A percentile compares a stretch with the other conserved stretches of the same genome.
phyloP scores from a whole-genome alignment of 2,113 vertebrate species.

The Phylloscopus whistleri region DNA sequence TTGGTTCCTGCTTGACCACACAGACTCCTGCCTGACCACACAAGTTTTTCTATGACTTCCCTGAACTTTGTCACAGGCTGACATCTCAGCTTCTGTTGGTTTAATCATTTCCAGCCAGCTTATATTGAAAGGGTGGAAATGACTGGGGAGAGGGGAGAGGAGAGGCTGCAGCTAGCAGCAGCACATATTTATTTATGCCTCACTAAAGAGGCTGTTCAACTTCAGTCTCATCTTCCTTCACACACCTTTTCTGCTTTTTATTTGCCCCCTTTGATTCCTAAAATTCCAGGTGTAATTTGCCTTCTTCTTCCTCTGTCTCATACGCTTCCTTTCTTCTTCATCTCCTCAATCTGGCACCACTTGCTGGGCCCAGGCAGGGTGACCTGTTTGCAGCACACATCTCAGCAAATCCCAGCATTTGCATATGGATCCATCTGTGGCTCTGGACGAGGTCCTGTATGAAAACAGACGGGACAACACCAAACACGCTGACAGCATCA shows the following conservation, averaged over 20 bases:
- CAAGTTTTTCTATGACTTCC: not conserved
- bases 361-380: not conserved
- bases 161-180: not conserved
- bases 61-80: not conserved
- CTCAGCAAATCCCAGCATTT: accelerated
- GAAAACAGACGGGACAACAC: accelerated
- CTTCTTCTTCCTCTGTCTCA: not conserved
- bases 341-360: accelerated
- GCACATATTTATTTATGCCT: not conserved
- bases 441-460: accelerated
- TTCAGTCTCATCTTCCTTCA: not conserved
- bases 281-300: not conserved
- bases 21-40: not conserved
- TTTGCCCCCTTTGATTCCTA: not conserved
- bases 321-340: not conserved
- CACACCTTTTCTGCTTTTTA: not conserved
- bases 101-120: not conserved
- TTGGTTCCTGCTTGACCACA: not conserved
- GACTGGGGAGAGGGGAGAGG: not conserved
- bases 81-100: not conserved
- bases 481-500: accelerated
- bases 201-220: not conserved
- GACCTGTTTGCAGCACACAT: not conserved
- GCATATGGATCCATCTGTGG: accelerated
- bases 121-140: not conserved